Conservation (phyloP, 2,113 vertebrate genomes). For the Struthidea cinerea region DNA sequence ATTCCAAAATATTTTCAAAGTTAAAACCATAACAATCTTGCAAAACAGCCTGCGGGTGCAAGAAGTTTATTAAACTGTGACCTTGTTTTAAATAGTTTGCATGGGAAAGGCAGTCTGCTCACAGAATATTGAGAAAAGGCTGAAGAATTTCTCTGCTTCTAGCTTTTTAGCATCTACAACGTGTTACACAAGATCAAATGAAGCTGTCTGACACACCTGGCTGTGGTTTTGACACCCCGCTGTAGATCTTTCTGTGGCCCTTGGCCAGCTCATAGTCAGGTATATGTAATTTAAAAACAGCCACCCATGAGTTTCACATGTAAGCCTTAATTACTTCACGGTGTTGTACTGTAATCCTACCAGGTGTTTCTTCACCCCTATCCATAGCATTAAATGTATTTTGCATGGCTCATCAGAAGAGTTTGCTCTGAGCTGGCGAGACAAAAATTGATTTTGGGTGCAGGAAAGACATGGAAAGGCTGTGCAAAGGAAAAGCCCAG, state of each 20-base stretch:
- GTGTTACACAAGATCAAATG: background rate
- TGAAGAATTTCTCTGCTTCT: too few relatives aligned
- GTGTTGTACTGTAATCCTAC: fast-evolving
- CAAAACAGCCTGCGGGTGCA: too few relatives aligned
- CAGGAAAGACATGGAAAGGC: background rate
- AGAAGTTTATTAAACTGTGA: too few relatives aligned
- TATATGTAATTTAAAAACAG: background rate
- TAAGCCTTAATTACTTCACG: background rate
- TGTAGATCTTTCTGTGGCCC: background rate
- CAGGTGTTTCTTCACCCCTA: background rate
- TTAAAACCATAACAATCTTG: too few relatives aligned
- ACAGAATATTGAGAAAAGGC: too few relatives aligned
- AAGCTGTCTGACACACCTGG: background rate
- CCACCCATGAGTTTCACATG: background rate
- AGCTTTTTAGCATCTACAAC: too few relatives aligned
- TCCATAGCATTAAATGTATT: background rate
- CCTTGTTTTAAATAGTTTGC: too few relatives aligned
- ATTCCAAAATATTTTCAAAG: too few relatives aligned
- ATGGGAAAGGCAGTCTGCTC: too few relatives aligned
- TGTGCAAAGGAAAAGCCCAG: background rate
- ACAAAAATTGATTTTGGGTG: background rate
- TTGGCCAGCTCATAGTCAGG: background rate
- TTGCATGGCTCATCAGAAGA: background rate
- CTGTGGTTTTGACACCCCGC: background rate
- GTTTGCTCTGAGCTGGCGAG: background rate